These are phyloP conservation scores for Myotis myotis DNA, from an alignment of 2,797 vertebrate genomes.

Conservation along the genomic window DNA sequence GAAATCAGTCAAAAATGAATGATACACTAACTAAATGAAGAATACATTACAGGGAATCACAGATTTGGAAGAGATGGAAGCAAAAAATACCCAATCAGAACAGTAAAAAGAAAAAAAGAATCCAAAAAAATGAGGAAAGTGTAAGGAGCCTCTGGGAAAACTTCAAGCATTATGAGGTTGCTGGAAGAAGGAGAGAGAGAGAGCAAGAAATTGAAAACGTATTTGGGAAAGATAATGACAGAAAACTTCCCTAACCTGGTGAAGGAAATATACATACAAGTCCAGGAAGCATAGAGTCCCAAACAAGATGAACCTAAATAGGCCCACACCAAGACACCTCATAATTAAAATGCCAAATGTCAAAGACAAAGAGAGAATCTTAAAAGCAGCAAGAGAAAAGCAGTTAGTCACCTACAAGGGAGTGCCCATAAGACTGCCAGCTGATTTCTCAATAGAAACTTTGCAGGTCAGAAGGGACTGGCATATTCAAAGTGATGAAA, in stretches of 20 bases:
- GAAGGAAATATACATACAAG: neutral
- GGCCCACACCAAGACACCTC: neutral
- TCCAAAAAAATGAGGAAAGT: neutral
- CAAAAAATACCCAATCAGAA: neutral
- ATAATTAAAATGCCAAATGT: neutral
- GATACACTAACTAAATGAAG: neutral
- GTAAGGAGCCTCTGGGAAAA: neutral
- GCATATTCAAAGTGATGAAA: neutral
- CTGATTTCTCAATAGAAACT: neutral
- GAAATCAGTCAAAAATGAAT: neutral
- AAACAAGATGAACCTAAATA: neutral
- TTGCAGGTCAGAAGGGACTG: neutral
- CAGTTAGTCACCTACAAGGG: neutral
- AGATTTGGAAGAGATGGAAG: neutral
- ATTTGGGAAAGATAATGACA: neutral
- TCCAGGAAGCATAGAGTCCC: neutral
- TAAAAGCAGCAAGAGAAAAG: neutral
- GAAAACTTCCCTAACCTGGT: neutral
- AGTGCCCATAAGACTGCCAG: neutral
- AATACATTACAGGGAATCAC: neutral
- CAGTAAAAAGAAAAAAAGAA: neutral
- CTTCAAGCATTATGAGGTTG: neutral
- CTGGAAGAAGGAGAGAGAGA: neutral
- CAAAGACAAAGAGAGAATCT: neutral
- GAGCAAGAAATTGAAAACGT: neutral